Base-by-base conservation (phyloP, 1,140 invertebrate species). In the Scaptomyza pallida region DNA sequence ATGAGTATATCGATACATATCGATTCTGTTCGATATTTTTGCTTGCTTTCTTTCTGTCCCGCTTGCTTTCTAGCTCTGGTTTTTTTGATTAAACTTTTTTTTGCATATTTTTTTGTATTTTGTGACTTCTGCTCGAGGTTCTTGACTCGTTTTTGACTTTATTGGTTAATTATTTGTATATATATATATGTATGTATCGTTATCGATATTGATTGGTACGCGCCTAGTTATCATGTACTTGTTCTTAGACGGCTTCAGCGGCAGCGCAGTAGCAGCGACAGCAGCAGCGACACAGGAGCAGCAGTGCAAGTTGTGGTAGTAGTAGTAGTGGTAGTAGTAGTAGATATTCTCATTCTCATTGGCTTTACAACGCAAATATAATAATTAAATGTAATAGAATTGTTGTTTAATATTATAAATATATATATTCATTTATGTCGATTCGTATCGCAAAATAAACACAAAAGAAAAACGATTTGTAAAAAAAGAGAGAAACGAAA, bases 311-410 rank as follows among this genome's bases (percentile, higher is more conserved):
- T 89, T 89, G 89, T 88, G 63, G 83, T 86, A 68, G 81, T 86
- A 74, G 80, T 81, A 74, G 81, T 86, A 81, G 81, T 86, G 51
- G 83, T 69, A 64, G 67, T 70, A 69, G 80, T 85, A 88, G 82
- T 85, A 83, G 75, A 90, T 89, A 80, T 89, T 90, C 89, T 90
- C 89, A 90, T 83, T 90, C 83, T 90, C 82, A 90, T 90, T 90
- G 89, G 89, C 89, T 90, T 90, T 83, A 82, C 82, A 88, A 86
- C 82, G 89, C 79, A 89, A 90, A 89, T 90, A 88, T 86, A 88
- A 80, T 81, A 85, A 82, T 89, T 89, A 85, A 89, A 89, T 89
- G 82, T 80, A 79, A 82, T 77, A 82, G 75, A 89, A 68, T 86
- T 30, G 45, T 30, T 40, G 64, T 86, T 74, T 62, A 75, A 78